Evolutionary conservation across 2,888 invertebrate species (phyloP), one percentile per base, ranked within the genome.

Genomic region (Melanostoma scalare): DNA sequence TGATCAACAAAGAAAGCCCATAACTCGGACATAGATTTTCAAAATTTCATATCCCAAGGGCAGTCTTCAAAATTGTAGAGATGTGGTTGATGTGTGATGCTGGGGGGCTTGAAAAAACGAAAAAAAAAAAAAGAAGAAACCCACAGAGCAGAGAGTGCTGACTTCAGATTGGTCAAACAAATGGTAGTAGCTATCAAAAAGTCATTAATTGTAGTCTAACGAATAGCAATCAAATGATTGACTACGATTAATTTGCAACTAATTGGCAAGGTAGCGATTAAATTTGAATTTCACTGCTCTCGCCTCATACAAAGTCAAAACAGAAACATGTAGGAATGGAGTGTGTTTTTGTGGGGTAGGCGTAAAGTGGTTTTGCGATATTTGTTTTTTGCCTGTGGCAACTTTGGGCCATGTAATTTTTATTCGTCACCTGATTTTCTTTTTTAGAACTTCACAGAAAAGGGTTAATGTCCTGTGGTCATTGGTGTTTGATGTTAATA

Each of bases 171-270:
- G 10, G 6, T n/a, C 3, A 1, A 10, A n/a, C 10, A 33, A 8
- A 77, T 46, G 44, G 69, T 65, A 65, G 79, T 68, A 79, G 81
- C 84, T 56, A 75, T 84, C 84, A 84, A 84, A 84, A 67, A 56
- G 71, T 67, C 84, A 84, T 84, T 84, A 84, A 84, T 84, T 84
- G 74, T 79, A 56, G 52, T 60, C 56, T 65, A 65, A 75, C 65
- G 71, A 79, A 79, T 74, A 63, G 55, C 69, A 74, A 79, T 67
- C 74, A 84, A 61, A 79, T 84, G 79, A 74, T 84, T 74, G 74
- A 53, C 53, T 84, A 55, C 68, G 67, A 79, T 79, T 75, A 79
- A 79, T 84, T 71, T 50, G 69, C 65, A 74, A 61, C 74, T 84
- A 84, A 84, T 79, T 84, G 84, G 55, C 48, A 58, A 68, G 68